Evolutionary conservation across 2,797 vertebrate species (phyloP).

Genomic region (Spinibarbus caldwelli): DNA sequence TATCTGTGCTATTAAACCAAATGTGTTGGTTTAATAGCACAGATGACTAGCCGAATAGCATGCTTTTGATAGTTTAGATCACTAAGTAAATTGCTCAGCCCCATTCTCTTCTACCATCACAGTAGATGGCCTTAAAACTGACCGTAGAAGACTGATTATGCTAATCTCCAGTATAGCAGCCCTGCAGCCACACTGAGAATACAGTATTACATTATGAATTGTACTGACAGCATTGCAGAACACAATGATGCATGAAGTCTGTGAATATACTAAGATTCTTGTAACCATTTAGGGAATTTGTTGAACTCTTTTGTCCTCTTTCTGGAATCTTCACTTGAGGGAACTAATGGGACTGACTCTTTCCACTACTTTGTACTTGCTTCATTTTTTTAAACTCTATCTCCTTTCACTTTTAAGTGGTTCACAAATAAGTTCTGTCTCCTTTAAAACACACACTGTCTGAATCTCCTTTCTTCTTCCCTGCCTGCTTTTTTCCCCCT

Average conservation of each 20-base stretch:
- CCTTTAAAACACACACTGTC: slow-evolving; percentile 45
- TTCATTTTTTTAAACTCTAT: neutral
- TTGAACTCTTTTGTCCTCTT: neutral
- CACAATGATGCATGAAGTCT: neutral
- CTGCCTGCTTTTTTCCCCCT: slow-evolving; percentile 75
- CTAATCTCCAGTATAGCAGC: neutral
- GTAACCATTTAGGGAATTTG: neutral
- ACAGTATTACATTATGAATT: neutral
- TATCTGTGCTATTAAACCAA: neutral
- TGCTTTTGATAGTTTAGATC: neutral
- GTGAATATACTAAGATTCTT: neutral
- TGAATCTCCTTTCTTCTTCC: slow-evolving; percentile 72
- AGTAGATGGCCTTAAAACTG: slow-evolving; percentile 2
- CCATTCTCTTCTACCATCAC: neutral
- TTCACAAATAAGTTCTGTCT: slow-evolving; percentile 40
- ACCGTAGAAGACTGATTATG: neutral
- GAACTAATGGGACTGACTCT: slow-evolving; percentile 21
- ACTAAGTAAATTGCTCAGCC: neutral
- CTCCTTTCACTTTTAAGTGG: slow-evolving; percentile 48
- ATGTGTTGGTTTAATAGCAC: neutral
- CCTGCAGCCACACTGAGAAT: neutral
- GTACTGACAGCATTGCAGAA: neutral
- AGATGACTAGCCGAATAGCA: neutral
- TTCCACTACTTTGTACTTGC: neutral
- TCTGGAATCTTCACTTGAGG: neutral